phyloP scores from a whole-genome alignment of 2,113 vertebrate genomes.

The Eptatretus burgeri region DNA sequence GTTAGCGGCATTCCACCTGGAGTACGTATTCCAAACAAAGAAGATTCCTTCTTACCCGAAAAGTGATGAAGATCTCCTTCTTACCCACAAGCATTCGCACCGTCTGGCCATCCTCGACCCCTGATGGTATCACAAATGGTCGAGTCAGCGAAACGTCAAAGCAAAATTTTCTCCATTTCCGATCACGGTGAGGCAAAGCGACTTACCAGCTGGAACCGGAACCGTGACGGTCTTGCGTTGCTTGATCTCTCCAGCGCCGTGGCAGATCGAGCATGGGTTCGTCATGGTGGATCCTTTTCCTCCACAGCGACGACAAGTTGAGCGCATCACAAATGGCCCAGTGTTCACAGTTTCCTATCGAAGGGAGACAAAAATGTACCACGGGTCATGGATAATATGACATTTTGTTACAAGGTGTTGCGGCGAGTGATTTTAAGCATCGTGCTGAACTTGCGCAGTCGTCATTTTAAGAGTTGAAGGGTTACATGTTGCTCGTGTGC shows the following conservation, averaged over 20 bases:
- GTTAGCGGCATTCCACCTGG: too few species aligned
- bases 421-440: too few species aligned
- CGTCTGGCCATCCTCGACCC: constrained; percentile 77
- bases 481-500: too few species aligned
- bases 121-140: constrained; percentile 16
- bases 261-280: constrained; percentile 33
- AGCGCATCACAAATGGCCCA: constrained; percentile 84
- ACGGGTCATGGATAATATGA: too few species aligned
- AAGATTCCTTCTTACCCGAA: constrained; percentile 25
- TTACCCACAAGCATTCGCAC: constrained; percentile 82
- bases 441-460: too few species aligned
- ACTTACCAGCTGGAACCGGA: constrained; percentile 69
- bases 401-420: too few species aligned
- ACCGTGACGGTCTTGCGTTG: constrained; percentile 55
- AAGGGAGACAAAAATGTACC: too few species aligned
- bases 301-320: constrained; percentile 49
- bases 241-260: constrained; percentile 53
- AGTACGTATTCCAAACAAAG: too few species aligned
- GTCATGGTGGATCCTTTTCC: constrained; percentile 49
- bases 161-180: too few species aligned
- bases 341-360: constrained; percentile 68
- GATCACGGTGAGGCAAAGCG: neutral
- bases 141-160: too few species aligned
- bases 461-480: too few species aligned
- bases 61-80: constrained; percentile 76